Evolutionary conservation across 2,113 vertebrate species (phyloP).

Genomic region (Sebastes fasciatus): DNA sequence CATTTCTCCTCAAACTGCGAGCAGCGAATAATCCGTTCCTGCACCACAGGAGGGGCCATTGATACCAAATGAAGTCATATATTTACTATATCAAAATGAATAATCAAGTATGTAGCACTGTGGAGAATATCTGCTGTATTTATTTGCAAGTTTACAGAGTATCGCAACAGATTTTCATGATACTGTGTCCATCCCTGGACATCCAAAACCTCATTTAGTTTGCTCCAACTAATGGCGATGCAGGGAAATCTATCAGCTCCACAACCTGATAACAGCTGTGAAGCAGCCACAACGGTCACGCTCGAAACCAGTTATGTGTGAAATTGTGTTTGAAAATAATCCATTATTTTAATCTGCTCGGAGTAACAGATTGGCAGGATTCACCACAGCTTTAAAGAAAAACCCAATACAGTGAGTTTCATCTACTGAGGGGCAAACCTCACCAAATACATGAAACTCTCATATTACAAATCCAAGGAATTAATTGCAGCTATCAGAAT

Average conservation of each 20-base stretch:
- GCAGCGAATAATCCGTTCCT: neutral
- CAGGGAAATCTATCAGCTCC: neutral
- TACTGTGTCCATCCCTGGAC: neutral
- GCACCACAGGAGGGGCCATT: conserved; percentile 1
- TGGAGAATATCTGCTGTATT: conserved; percentile 2
- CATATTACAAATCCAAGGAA: neutral
- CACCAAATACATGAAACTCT: neutral
- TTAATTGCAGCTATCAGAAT: neutral
- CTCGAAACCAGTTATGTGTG: conserved; percentile 1
- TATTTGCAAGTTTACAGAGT: neutral
- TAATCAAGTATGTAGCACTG: neutral
- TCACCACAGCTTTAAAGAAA: neutral
- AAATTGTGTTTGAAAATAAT: conserved; percentile 15
- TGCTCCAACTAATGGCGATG: neutral
- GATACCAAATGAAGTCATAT: conserved; percentile 7
- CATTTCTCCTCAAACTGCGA: conserved; percentile 25
- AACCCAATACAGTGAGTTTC: neutral
- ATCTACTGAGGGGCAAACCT: neutral
- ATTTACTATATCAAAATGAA: conserved; percentile 27
- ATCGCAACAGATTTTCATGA: neutral
- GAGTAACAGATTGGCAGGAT: neutral
- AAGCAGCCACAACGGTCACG: conserved; percentile 1
- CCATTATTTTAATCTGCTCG: conserved; percentile 5
- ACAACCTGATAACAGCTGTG: neutral
- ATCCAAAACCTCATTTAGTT: too few relatives aligned